Conservation (phyloP, 2,888 invertebrate genomes). For the Synanthedon myopaeformis region DNA sequence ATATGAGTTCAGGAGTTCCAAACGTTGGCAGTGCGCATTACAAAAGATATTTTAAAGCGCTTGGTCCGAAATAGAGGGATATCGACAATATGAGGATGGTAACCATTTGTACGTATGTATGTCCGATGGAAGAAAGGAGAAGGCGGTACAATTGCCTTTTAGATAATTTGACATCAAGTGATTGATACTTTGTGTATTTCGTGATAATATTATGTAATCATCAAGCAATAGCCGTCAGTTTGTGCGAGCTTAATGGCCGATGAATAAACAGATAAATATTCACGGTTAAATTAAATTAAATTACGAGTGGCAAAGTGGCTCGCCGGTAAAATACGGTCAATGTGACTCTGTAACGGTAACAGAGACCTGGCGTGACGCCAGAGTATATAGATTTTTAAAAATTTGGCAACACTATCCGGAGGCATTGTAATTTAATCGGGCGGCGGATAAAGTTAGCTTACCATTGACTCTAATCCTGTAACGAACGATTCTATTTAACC, state of each 20-base stretch:
- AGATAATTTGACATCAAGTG: too few species aligned
- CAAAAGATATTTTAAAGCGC: too few species aligned
- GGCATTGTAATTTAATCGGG: background rate
- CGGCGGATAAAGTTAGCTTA: background rate
- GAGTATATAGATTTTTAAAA: conserved; percentile 11
- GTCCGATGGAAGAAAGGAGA: too few species aligned
- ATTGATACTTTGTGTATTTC: too few species aligned
- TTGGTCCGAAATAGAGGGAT: too few species aligned
- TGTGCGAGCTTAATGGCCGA: background rate
- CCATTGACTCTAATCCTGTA: background rate
- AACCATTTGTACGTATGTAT: too few species aligned
- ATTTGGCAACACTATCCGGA: conserved; percentile 10
- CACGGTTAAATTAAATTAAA: conserved; percentile 4
- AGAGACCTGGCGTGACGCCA: conserved; percentile 9
- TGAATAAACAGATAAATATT: conserved; percentile 4
- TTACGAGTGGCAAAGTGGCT: background rate
- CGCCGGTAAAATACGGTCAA: conserved; percentile 2
- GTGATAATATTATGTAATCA: too few species aligned
- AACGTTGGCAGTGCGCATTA: too few species aligned
- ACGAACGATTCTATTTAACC: background rate
- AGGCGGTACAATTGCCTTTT: too few species aligned
- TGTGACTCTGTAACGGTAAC: conserved; percentile 3
- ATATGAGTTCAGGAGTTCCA: too few species aligned
- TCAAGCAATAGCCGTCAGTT: background rate
- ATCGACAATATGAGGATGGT: too few species aligned